Evolutionary conservation across 2,797 vertebrate species (phyloP).

Genomic region (Amblyraja radiata): DNA sequence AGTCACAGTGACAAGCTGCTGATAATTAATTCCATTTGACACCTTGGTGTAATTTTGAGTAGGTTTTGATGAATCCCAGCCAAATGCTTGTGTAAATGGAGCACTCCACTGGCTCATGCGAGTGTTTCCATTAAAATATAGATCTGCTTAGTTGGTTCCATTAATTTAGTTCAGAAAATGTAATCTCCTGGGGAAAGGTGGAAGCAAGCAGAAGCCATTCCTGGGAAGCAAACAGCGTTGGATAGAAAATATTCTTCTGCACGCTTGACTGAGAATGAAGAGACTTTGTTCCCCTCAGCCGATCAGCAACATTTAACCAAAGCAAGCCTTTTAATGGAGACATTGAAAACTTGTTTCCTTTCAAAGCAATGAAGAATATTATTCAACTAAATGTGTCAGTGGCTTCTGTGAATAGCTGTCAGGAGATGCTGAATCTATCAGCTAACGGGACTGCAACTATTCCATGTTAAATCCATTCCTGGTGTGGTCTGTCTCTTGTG

Average conservation of each 20-base stretch:
- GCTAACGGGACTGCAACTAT: background rate
- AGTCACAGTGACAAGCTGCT: background rate
- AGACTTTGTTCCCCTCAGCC: background rate
- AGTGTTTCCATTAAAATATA: constrained; percentile 28
- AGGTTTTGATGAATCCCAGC: background rate
- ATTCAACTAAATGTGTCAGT: background rate
- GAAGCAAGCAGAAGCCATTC: background rate
- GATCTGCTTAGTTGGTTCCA: constrained; percentile 17
- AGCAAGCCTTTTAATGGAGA: background rate
- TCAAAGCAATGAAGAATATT: background rate
- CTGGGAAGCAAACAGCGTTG: background rate
- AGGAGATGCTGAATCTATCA: background rate
- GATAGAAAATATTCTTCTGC: background rate
- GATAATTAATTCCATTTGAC: constrained; percentile 29
- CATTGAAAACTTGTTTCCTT: background rate
- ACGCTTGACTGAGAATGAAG: background rate
- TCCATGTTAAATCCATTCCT: background rate
- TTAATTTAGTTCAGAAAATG: background rate
- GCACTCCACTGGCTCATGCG: background rate
- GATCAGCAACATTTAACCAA: constrained; percentile 7
- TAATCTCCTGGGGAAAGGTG: constrained; percentile 18
- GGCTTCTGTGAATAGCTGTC: background rate
- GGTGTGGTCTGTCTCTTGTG: background rate
- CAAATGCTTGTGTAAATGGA: constrained; percentile 10
- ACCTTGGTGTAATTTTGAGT: background rate